Base-by-base conservation (phyloP, 2,888 invertebrate species). In the Cerastoderma edule region DNA sequence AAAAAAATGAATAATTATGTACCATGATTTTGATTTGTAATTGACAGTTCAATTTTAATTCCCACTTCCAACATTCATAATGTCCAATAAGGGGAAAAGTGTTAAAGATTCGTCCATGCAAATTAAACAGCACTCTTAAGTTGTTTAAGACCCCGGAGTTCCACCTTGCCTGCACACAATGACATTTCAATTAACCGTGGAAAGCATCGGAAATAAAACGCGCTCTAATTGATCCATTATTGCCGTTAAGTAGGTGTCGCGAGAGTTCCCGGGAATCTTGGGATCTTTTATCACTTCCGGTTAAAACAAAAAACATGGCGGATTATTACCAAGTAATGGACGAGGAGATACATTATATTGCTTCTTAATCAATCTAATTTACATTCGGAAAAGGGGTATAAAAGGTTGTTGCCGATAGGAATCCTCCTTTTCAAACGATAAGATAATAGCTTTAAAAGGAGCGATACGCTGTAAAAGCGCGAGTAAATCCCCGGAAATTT, bases 221-320 rank as follows among this genome's bases (percentile, higher is more conserved):
- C 30, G 30, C 46, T 24, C 69, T 69, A 69, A 69, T 69, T 63
- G 69, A 69, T 63, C 60, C 30, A 69, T 60, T 69, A 69, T 60
- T 60, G 60, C 35, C 30, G 32, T 69, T 32, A 60, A 69, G 63
- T 63, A 57, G 30, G 54, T 69, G 63, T 69, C 39, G n/a, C 10
- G n/a, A 60, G 35, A 39, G 35, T 60, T 39, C 60, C 48, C 30
- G 35, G 69, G 48, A 60, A 32, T 50, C 50, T 60, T 46, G 24
- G 32, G 69, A 24, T 69, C n/a, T n/a, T 69, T 69, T 69, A 69
- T 69, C 63, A 60, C 48, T 63, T 69, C 69, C 69, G 69, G 60
- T 60, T 60, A 35, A 22, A 60, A 28, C 60, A 69, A 60, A 60
- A 64, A 69, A 48, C 67, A 33, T 56, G 30, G 24, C 32, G 33